Base-by-base conservation (phyloP, 2,113 vertebrate genomes). In the Microcebus murinus region DNA sequence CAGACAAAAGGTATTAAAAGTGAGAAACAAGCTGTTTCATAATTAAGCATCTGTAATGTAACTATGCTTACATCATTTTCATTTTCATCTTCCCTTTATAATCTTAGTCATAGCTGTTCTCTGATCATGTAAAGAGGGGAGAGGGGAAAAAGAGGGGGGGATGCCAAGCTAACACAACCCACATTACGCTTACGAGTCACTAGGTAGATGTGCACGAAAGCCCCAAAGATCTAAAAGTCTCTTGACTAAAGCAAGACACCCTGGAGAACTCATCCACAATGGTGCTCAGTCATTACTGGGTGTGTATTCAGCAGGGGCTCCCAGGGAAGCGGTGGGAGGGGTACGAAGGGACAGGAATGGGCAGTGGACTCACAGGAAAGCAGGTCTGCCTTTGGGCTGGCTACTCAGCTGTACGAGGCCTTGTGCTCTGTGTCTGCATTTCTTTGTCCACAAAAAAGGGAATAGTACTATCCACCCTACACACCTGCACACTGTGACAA, bases 341-440 rank as follows among this genome's bases (percentile, higher is more conserved):
- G 25, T 4, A 0, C 6, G 3, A 42, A 0, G 1, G 4, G 10
- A 48, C 1, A 48, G 23, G 36, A 23, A 52, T 0, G 6, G 34
- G 76, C 55, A 52, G 48, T 2, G 1, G 34, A 48, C 18, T 65
- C 57, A 17, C 23, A 88, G 25, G 31, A 65, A 42, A n/a, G 50
- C 50, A 39, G 45, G 31, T 27, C 34, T 59, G 34, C 36, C 45
- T 74, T 48, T 70, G 13, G 39, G n/a, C 1, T 36, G 29, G 34
- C 61, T 57, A 59, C 71, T 39, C 0, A 55, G 65, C 7, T 17
- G 9, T 10, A 11, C 31, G 42, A 34, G 4, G 31, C 31, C 74
- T 63, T 39, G 74, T 1, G 7, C 71, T 94, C n/a, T 21, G 23
- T 61, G 57, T 79, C 52, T 93, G 45, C 4, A 29, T 67, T 81